Base-by-base conservation (phyloP, 2,888 invertebrate species). In the Lithophane socia region DNA sequence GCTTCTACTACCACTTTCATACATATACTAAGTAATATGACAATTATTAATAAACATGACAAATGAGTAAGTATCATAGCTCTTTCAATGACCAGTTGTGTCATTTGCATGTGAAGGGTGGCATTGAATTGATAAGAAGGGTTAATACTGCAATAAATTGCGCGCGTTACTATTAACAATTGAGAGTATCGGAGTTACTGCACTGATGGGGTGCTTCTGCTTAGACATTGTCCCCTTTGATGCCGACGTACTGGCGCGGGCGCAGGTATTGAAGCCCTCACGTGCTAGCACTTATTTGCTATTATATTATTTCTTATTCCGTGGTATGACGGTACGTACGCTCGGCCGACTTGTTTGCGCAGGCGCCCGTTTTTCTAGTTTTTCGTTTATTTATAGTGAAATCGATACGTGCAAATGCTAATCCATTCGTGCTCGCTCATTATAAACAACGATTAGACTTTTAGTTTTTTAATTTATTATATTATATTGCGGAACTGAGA, bases 361-460 rank as follows among this genome's bases (percentile, higher is more conserved):
- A 29, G 65, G 56, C 81, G 74, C 85, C 37, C n/a, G 82, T 81
- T 75, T 80, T 85, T 71, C 82, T 60, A 24, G 75, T 85, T 84
- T 80, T 24, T 68, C 61, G 49, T 58, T 44, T 58, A 80, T 77
- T 63, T 29, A 71, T 71, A 71, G 56, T 64, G 80, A 72, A 52
- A 72, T 71, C 66, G 61, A 54, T 79, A 79, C 73, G 49, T 78
- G 44, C 8, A n/a, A 73, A 82, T 82, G 80, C 65, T 80, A 84
- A 80, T 73, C 18, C 7, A 73, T 73, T 61, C 69, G 49, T 37
- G 65, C 63, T 52, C 42, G 56, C 60, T 65, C 56, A 66, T 69
- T 69, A 73, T 63, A 56, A 65, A 81, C 16, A 56, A 61, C 64
- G 49, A 81, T 84, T 81, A 65, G 65, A 73, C 79, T 80, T 67